Base-by-base conservation (phyloP, 1,140 invertebrate genomes). In the Phymastichus coffea region DNA sequence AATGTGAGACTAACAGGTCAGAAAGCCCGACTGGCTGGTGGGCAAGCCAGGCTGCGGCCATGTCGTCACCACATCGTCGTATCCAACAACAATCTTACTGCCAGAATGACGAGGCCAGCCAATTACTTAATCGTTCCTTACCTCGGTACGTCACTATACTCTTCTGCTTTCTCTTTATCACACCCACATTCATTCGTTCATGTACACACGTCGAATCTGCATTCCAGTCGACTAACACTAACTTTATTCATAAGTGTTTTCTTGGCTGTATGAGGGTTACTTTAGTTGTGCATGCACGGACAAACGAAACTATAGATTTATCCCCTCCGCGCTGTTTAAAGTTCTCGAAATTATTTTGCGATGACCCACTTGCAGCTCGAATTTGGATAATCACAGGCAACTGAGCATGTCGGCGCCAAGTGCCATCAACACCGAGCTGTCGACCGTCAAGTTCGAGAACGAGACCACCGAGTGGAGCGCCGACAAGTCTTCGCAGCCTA, bases 381-480 rank as follows among this genome's bases (percentile, higher is more conserved):
- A 84, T 66, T 81, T 92, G 69, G 86, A 88, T 65, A 82, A 86
- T 2, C 87, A 86, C 2, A 85, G 86, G 71, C 82, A 85, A 1
- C 81, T 93, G 64, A 93, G 90, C 64, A 86, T 88, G 77, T 94
- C 91, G 1, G 92, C 92, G 1, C 91, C 92, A 0, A 90, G 90
- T 58, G 90, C 90, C 22, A 92, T 94, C 63, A 93, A 93, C 72
- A 79, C 89, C n/a, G 90, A 93, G 43, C 84, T 86, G 66, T 79
- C 82, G 0, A 86, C 85, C 2, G 87, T 90, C 0, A 90, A 88
- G 69, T 89, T 86, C 44, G 82, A 84, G 19, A 76, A 79, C 4
- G 81, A 83, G 33, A 68, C 69, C 0, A 74, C 71, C 0, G 72
- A 79, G 40, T 78, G 74, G 75, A 69, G 73, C 33, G 70, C 74